Base-by-base conservation (phyloP, 1,140 invertebrate species). In the Drosophila trapezifrons region DNA sequence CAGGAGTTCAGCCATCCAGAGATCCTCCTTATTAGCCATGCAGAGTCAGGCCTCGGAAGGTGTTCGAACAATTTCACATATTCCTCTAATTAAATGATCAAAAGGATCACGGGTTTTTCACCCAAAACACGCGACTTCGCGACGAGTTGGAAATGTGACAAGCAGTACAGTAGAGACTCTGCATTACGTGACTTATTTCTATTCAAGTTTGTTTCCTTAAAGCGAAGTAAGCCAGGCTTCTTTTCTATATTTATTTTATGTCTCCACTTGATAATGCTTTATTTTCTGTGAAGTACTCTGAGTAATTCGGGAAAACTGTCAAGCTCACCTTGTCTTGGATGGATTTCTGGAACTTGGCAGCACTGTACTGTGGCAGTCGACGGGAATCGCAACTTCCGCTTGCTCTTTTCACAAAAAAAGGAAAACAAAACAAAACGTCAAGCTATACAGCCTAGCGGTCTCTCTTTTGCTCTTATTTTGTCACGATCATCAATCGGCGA, bases 11-110 rank as follows among this genome's bases (percentile, higher is more conserved):
- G 54, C 8, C 35, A 59, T 64, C 60, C 37, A 40, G 15, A 55
- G 32, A 55, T 55, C 52, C 52, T 32, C 60, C 84, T 89, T 80
- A 89, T 89, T 89, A 84, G 84, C 66, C 89, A 89, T 90, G 77
- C 84, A 90, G 84, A 84, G 70, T 78, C 56, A 59, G 84, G 47
- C 63, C 56, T 51, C 22, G 25, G 59, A 78, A 89, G 84, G 84
- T 89, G 84, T 89, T 90, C 85, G 67, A 89, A 90, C 85, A 90
- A 89, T 89, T 89, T 90, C 85, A 90, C 84, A 80, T 78, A 89
- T 89, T 84, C 67, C 80, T 84, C 85, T 90, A 90, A 89, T 89
- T 89, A 89, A 89, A 89, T 79, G 80, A 89, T 89, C 84, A 89
- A 89, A 85, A 89, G 78, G 76, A 83, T 87, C 83, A 87, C 83